Conservation (phyloP, 2,113 vertebrate genomes). For the Chloroceryle aenea region DNA sequence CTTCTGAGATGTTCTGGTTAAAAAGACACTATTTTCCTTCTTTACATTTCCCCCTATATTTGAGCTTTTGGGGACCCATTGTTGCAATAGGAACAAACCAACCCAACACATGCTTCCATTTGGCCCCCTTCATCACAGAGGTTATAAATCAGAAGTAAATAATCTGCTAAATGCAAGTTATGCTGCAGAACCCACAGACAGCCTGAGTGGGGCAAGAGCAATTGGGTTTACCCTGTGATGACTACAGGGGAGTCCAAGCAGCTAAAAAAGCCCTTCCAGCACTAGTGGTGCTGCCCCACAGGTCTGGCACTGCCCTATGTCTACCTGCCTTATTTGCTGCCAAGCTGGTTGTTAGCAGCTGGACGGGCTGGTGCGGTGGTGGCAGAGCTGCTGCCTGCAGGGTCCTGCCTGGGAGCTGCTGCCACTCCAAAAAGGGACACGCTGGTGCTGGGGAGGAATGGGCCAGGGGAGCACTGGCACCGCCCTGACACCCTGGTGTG, state of each 20-base stretch:
- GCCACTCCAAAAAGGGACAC: not conserved
- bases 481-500: not conserved
- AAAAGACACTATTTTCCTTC: not conserved
- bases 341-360: not conserved
- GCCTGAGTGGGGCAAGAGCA: not conserved
- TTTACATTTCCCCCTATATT: not conserved
- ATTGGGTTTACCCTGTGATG: not conserved
- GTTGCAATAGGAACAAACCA: not conserved
- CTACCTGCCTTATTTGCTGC: not conserved
- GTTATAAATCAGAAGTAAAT: not conserved
- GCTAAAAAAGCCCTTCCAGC: not conserved
- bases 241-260: not conserved
- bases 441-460: fast-evolving
- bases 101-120: not conserved
- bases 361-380: not conserved
- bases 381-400: not conserved
- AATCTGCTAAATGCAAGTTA: not conserved
- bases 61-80: not conserved
- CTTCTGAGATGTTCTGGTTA: not conserved
- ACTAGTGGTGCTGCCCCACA: not conserved
- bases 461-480: not conserved
- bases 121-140: not conserved
- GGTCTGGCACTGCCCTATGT: not conserved
- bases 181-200: not conserved
- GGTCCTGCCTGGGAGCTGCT: not conserved